These are phyloP conservation scores for Himantopus leucocephalus DNA, from an alignment of 2,113 vertebrate genomes.

Conservation along the genomic window DNA sequence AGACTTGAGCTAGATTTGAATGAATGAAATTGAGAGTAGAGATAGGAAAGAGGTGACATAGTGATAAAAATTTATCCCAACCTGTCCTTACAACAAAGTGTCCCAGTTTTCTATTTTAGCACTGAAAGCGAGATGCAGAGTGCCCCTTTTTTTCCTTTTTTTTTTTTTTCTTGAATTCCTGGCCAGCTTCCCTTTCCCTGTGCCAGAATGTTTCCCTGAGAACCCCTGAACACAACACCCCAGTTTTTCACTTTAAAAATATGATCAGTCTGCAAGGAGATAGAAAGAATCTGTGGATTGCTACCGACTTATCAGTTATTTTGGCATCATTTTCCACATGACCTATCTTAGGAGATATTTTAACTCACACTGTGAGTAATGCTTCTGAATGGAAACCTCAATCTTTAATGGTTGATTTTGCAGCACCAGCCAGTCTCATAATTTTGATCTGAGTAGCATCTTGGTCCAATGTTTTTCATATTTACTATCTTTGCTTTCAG, in stretches of 20 bases:
- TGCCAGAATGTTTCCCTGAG: conserved; percentile 41
- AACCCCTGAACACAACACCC: conserved; percentile 60
- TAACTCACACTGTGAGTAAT: background rate
- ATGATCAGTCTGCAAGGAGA: background rate
- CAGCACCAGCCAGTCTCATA: background rate
- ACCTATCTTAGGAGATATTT: conserved; percentile 26
- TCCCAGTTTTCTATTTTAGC: conserved; percentile 29
- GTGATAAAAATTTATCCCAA: conserved; percentile 24
- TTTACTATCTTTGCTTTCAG: background rate
- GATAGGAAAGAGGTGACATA: background rate
- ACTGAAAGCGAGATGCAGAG: background rate
- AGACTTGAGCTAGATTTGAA: background rate
- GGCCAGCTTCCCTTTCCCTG: conserved; percentile 2
- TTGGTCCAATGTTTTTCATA: background rate
- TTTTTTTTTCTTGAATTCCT: background rate
- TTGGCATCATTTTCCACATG: conserved; percentile 32
- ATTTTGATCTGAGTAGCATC: background rate
- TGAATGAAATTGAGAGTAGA: conserved; percentile 3
- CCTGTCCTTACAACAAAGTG: conserved; percentile 37
- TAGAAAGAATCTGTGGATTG: conserved; percentile 19
- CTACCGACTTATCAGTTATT: conserved; percentile 13
- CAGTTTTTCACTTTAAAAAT: conserved; percentile 60
- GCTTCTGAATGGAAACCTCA: background rate
- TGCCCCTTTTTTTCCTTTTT: background rate
- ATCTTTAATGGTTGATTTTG: conserved; percentile 24